Evolutionary conservation across 2,797 vertebrate species (phyloP), one percentile per base, ranked within the genome.

Genomic region (Babyrousa celebensis): DNA sequence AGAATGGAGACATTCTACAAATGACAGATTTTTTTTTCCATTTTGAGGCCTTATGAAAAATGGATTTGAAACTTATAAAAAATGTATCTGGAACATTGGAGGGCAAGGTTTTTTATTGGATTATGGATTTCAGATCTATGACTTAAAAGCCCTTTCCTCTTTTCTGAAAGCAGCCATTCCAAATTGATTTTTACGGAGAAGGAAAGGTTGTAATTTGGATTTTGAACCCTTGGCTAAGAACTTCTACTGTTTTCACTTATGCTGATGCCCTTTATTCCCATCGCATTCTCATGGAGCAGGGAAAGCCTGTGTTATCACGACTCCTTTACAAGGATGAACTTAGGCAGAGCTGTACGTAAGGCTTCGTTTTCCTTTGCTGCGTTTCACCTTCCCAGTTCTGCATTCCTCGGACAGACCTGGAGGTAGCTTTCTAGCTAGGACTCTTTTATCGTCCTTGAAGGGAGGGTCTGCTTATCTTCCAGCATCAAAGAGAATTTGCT

Each of bases 1-100:
- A 96, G 93, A 97, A 98, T 97, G 27, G 82, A 98, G 97, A 96
- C 89, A 97, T 98, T 96, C 97, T 97, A 98, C 96, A 97, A 98
- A 98, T 98, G 98, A 97, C 96, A 98, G 97, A 95, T 67, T 98
- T 97, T 92, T 98, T 95, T 98, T 97, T 62, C 95, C 89, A 94
- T 98, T 98, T 98, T 98, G 36, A 98, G 96, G 94, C 96, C 97
- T 98, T 98, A 98, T 98, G 98, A 98, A 98, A 99, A 98, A 98
- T 98, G 98, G 97, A 98, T 98, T 98, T 94, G 78, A 96, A 97
- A 97, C 98, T 98, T 98, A 97, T 97, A 98, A 98, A 98, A 98
- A 97, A 98, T 98, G 89, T 98, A 98, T 98, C 98, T 98, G 97
- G 98, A 98, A 98, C 98, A 98, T 98, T 91, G 94, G 93, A 97